phyloP scores from a whole-genome alignment of 1,140 invertebrate species.

The Chrysopa pallens region DNA sequence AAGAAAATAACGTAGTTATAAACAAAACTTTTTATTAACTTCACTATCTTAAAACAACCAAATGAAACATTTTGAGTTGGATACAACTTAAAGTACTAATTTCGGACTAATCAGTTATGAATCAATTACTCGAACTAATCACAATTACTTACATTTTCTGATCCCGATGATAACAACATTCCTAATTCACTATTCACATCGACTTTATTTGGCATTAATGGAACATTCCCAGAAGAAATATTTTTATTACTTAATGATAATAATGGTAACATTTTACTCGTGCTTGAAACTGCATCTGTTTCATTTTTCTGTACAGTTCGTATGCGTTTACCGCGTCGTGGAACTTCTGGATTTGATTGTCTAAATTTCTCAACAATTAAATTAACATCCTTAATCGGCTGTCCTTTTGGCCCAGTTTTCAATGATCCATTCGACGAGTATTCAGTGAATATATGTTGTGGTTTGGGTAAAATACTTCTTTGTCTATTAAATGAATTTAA shows the following conservation, averaged over 20 bases:
- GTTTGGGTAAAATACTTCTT: background rate
- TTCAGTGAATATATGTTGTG: background rate
- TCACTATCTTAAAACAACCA: too few relatives aligned
- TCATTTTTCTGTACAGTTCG: slow-evolving; percentile 22
- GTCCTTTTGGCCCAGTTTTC: background rate
- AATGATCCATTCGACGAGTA: background rate
- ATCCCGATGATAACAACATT: slow-evolving; percentile 9
- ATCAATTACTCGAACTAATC: too few relatives aligned
- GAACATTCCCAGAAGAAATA: background rate
- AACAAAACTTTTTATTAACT: too few relatives aligned
- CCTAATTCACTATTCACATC: slow-evolving; percentile 15
- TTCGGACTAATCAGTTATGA: too few relatives aligned
- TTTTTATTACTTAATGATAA: background rate
- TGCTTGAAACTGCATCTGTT: background rate
- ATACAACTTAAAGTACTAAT: too few relatives aligned
- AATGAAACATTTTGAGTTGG: too few relatives aligned
- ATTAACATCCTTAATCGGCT: background rate
- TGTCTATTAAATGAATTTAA: background rate
- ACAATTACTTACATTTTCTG: background rate
- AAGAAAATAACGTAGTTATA: too few relatives aligned
- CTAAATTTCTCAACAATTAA: slow-evolving; percentile 12
- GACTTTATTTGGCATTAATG: background rate
- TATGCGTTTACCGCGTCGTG: slow-evolving; percentile 39
- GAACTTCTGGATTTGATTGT: slow-evolving; percentile 51
- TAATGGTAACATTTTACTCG: background rate